Evolutionary conservation across 2,113 vertebrate species (phyloP).

Genomic region (Euleptes europaea): DNA sequence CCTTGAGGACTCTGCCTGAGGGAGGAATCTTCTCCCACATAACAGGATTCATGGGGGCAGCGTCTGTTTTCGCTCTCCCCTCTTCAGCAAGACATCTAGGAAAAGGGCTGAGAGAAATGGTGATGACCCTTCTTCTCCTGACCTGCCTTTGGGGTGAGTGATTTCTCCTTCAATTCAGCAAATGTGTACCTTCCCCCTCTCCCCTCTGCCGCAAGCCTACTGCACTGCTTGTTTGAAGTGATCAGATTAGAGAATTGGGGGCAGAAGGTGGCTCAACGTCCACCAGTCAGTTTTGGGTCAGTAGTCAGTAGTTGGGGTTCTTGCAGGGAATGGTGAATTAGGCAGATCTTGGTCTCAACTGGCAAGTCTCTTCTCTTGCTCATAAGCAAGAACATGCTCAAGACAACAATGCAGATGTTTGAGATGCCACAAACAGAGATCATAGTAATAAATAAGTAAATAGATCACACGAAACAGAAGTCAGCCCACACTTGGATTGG

Average conservation of each 20-base stretch:
- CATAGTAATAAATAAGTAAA: not conserved
- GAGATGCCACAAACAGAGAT: not conserved
- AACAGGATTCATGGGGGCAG: not conserved
- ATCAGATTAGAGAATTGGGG: not conserved
- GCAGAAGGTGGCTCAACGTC: not conserved
- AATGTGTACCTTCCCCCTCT: not conserved
- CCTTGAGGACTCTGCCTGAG: not conserved
- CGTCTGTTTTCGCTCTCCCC: not conserved
- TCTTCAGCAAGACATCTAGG: not conserved
- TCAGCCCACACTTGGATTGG: not conserved
- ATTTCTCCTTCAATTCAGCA: not conserved
- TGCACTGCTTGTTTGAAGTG: not conserved
- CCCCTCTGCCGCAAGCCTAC: no score
- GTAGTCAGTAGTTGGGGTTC: not conserved
- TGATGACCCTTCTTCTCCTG: not conserved
- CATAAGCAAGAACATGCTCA: not conserved
- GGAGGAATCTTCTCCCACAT: not conserved
- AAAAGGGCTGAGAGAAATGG: not conserved
- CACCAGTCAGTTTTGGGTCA: not conserved
- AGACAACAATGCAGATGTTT: not conserved
- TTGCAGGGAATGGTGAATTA: not conserved
- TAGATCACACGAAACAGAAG: not conserved
- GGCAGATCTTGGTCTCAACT: not conserved
- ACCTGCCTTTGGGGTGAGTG: constrained; percentile 22
- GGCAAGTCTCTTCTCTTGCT: not conserved